These are phyloP conservation scores for Lytechinus variegatus DNA, from an alignment of 35 echinoderm and acorn worm genomes.

Conservation along the genomic window DNA sequence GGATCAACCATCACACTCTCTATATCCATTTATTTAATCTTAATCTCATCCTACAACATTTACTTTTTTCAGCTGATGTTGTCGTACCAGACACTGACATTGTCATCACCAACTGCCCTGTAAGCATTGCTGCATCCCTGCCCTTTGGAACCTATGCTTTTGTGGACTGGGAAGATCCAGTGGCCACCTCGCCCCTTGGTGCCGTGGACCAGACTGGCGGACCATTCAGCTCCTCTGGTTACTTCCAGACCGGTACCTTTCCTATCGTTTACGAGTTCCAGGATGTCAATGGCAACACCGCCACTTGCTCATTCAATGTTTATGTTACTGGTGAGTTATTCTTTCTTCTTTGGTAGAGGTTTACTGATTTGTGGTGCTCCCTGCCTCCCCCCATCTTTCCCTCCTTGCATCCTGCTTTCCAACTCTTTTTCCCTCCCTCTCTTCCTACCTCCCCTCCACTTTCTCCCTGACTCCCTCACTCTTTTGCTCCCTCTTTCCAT, in stretches of 20 bases:
- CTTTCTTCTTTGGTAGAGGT: background rate
- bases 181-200: slow-evolving; percentile 10
- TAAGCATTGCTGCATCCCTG: background rate
- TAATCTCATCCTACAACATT: no score
- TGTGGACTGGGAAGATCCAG: slow-evolving; percentile 11
- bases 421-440: no score
- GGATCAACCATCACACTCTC: no score
- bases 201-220: background rate
- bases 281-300: background rate
- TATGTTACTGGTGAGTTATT: slow-evolving; percentile 28
- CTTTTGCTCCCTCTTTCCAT: no score
- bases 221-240: background rate
- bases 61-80: background rate
- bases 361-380: no score
- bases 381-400: no score
- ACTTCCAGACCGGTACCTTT: background rate
- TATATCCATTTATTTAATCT: no score
- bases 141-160: slow-evolving; percentile 24
- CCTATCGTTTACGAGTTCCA: background rate
- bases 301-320: background rate
- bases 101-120: slow-evolving; percentile 31
- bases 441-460: no score
- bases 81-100: background rate
- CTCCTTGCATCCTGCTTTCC: no score
- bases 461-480: no score